These are phyloP conservation scores for Gyrodactylus salaris DNA, from an alignment of 1,140 invertebrate genomes.

Conservation along the genomic window DNA sequence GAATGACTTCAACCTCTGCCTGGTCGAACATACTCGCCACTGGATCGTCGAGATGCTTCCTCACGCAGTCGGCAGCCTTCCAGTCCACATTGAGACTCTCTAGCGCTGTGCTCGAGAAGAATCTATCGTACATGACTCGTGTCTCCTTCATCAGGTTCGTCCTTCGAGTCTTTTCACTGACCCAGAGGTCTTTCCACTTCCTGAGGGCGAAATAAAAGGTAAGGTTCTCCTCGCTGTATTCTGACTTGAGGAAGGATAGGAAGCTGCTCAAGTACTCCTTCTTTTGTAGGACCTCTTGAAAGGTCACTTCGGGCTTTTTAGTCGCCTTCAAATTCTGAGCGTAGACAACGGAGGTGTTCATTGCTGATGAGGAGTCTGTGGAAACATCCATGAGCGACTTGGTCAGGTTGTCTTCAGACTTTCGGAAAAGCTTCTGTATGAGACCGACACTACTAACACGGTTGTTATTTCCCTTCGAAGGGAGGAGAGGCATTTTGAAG, in stretches of 20 bases:
- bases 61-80: not conserved
- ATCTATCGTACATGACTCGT: not conserved
- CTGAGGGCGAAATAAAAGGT: not conserved
- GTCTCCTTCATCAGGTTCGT: not conserved
- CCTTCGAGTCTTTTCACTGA: not conserved
- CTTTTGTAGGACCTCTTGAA: not conserved
- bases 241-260: not conserved
- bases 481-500: not conserved
- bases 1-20: not conserved
- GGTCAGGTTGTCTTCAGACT: not conserved
- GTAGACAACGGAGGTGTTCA: not conserved
- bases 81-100: not conserved
- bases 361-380: not conserved
- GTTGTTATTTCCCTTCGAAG: not conserved
- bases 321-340: not conserved
- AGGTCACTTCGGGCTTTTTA: not conserved
- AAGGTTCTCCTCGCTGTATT: not conserved
- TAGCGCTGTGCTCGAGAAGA: not conserved
- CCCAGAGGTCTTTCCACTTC: not conserved
- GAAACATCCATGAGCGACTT: not conserved
- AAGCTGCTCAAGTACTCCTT: not conserved
- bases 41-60: not conserved
- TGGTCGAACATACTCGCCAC: not conserved
- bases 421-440: not conserved
- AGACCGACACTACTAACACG: not conserved